phyloP scores from a whole-genome alignment of 2,888 invertebrate genomes.

The Machimus rusticus region DNA sequence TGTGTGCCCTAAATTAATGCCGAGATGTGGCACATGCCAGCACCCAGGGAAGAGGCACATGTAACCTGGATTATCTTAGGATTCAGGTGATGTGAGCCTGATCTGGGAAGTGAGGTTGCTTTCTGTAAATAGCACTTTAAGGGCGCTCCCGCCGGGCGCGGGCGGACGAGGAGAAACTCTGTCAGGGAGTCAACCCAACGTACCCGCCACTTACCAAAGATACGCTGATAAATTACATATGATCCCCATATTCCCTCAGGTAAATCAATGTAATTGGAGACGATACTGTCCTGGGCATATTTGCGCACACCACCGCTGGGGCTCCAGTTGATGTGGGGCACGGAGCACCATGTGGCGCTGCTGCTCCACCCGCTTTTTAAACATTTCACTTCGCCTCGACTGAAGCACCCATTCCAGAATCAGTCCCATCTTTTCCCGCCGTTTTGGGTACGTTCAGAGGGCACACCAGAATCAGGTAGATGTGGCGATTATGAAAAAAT shows the following conservation, averaged over 20 bases:
- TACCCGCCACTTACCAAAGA: neutral
- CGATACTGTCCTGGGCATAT: neutral
- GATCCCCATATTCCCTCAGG: neutral
- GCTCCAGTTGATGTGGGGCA: neutral
- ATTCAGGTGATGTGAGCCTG: neutral
- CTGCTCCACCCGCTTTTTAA: neutral
- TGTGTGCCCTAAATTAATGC: neutral
- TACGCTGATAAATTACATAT: conserved; percentile 13
- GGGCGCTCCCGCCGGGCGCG: neutral
- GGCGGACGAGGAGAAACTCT: neutral
- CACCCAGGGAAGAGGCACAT: neutral
- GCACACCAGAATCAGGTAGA: neutral
- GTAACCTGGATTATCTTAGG: neutral
- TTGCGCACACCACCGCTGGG: neutral
- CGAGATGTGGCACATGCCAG: neutral
- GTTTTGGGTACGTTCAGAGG: neutral
- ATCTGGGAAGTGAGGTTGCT: neutral
- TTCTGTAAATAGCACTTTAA: conserved; percentile 10
- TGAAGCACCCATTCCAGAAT: neutral
- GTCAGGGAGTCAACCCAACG: neutral
- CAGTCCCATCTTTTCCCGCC: neutral
- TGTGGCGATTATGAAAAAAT: neutral
- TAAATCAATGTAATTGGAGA: conserved; percentile 15
- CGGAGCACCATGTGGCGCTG: neutral
- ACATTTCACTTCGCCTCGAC: neutral